Evolutionary conservation across 1,140 invertebrate genomes (phyloP).

Genomic region (Eciton burchellii): DNA sequence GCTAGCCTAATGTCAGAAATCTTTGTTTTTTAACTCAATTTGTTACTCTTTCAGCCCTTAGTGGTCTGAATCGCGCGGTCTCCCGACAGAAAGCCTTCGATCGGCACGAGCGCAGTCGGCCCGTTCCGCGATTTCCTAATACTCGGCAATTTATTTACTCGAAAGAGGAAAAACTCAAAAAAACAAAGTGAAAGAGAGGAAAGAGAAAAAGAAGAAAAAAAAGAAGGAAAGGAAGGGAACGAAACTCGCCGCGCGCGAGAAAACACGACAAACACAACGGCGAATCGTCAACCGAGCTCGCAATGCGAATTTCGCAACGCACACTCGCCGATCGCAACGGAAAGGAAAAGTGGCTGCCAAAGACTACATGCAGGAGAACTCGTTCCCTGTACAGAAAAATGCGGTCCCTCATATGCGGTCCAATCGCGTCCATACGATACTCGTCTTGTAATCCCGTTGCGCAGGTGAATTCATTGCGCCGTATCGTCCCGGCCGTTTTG

Average conservation of each 20-base stretch:
- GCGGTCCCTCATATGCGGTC: not conserved
- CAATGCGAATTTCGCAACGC: constrained; percentile 50
- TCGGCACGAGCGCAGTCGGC: too few relatives aligned
- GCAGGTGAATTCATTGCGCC: not conserved
- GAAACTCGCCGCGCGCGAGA: not conserved
- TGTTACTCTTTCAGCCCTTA: not conserved
- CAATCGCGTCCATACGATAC: not conserved
- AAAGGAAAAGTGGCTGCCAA: constrained; percentile 47
- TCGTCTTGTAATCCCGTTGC: constrained; percentile 15
- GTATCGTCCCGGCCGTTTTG: not conserved
- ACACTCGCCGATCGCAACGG: not conserved
- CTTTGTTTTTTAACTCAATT: not conserved
- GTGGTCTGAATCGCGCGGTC: not conserved
- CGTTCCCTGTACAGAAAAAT: constrained; percentile 58
- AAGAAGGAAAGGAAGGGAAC: not conserved
- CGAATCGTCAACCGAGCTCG: not conserved
- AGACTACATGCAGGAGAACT: constrained; percentile 45
- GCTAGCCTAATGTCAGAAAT: not conserved
- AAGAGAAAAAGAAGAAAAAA: too few relatives aligned
- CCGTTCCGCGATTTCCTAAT: not conserved
- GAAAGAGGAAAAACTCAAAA: too few relatives aligned
- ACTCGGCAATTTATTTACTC: too few relatives aligned
- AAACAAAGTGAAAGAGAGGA: too few relatives aligned
- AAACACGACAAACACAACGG: not conserved
- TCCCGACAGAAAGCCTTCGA: not conserved